Evolutionary conservation across 2,113 vertebrate genomes (phyloP).

Genomic region (Eidolon helvum): DNA sequence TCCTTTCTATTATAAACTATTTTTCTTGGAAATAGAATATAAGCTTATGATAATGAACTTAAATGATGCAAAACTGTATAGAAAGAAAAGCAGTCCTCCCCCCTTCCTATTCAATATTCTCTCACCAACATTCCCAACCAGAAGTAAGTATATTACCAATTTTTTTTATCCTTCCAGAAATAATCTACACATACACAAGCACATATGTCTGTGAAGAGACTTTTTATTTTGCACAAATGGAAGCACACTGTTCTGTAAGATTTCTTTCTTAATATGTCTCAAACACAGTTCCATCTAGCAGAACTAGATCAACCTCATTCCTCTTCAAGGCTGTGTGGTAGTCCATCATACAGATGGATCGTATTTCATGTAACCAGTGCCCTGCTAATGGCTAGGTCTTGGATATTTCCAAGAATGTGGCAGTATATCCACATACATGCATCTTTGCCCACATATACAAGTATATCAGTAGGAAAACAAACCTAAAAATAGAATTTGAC

Average conservation of each 20-base stretch:
- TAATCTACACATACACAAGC: neutral
- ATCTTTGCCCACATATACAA: conserved; percentile 16
- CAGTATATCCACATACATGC: neutral
- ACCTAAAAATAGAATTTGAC: neutral
- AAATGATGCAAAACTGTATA: neutral
- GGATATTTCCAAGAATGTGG: neutral
- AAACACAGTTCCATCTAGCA: neutral
- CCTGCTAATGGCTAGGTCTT: neutral
- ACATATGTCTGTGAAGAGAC: neutral
- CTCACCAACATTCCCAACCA: neutral
- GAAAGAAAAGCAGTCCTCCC: neutral
- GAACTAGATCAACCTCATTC: neutral
- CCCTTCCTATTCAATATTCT: neutral
- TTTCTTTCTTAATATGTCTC: neutral
- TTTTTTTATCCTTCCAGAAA: neutral
- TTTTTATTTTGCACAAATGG: neutral
- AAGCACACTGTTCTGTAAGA: neutral
- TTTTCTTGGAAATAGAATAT: neutral
- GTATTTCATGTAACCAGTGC: neutral
- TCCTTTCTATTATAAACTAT: neutral
- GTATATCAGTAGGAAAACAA: neutral
- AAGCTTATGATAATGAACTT: conserved; percentile 26
- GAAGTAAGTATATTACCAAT: neutral
- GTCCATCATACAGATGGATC: neutral
- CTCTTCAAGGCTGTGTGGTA: neutral